phyloP scores from a whole-genome alignment of 2,888 invertebrate species.

The Cremastinae sp. region DNA sequence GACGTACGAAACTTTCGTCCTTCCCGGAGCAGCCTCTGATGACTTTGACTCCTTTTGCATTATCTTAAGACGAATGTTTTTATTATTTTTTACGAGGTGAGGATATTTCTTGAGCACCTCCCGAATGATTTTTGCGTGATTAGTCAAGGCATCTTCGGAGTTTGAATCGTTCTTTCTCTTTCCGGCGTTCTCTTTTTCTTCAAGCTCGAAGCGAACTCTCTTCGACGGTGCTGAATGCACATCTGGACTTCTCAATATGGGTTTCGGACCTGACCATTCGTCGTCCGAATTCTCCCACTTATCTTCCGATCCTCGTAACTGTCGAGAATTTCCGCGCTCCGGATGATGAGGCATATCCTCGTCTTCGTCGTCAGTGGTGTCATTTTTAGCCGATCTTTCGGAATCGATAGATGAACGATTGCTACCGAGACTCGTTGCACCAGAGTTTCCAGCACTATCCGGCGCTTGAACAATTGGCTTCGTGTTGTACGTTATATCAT shows the following conservation, averaged over 20 bases:
- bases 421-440: slow-evolving; percentile 53
- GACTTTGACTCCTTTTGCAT: slow-evolving; percentile 83
- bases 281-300: slow-evolving; percentile 76
- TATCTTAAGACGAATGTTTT: slow-evolving; percentile 92
- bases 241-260: slow-evolving; percentile 74
- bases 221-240: slow-evolving; percentile 76
- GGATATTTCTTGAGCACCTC: slow-evolving; percentile 92
- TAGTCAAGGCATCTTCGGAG: slow-evolving; percentile 77
- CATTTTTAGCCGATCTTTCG: slow-evolving; percentile 73
- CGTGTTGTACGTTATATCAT: slow-evolving; percentile 87
- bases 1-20: slow-evolving; percentile 81
- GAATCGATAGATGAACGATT: slow-evolving; percentile 70
- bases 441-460: slow-evolving; percentile 70
- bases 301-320: slow-evolving; percentile 49
- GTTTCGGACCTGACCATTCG: slow-evolving; percentile 75
- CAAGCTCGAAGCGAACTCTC: slow-evolving; percentile 83
- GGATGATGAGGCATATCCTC: slow-evolving; percentile 73
- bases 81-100: slow-evolving; percentile 91
- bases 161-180: slow-evolving; percentile 70
- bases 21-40: slow-evolving; percentile 69
- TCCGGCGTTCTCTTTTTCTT: slow-evolving; percentile 83
- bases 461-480: slow-evolving; percentile 85
- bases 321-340: slow-evolving; percentile 64
- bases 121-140: slow-evolving; percentile 93
- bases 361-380: slow-evolving; percentile 76